Base-by-base conservation (phyloP, 2,113 vertebrate genomes). In the Tetrax tetrax region DNA sequence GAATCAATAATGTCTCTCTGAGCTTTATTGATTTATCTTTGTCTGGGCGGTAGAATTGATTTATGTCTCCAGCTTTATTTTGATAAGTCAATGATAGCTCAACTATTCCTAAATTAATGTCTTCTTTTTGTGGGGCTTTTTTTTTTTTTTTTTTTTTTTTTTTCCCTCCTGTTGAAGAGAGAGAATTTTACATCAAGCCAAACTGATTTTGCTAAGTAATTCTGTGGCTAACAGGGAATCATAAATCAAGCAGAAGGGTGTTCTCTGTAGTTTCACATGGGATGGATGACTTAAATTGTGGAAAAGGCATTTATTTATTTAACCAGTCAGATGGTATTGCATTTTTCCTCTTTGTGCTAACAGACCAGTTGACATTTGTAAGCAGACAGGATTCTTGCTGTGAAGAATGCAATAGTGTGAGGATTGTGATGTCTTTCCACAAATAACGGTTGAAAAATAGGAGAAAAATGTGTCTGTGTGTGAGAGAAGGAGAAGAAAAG, bases 1-100 rank as follows among this genome's bases (percentile, higher is more conserved):
- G 96, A 98, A 99, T 99, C 99, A 98, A 99, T 99, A 98, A 95
- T 83, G 94, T 97, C 97, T 98, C 98, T 98, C 97, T 98, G 97
- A 97, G 97, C 97, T 98, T 94, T 97, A 98, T 98, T 96, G 98
- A 98, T 99, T 98, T 98, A 96, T 96, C 96, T 97, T 98, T 97
- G 97, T 97, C 96, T 85, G 45, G 89, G 97, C 77, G 1, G 91
- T 85, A 87, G 94, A 97, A 98, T 96, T 97, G 98, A 98, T 98
- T 98, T 97, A 98, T 93, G 96, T 95, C 96, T 93, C 94, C 80
- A 96, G 96, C 97, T 98, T 98, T 98, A 98, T 98, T 98, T 98
- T 98, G 98, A 98, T 98, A 98, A 98, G 98, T 98, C 98, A 98
- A 97, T 98, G 97, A 98, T 98, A 98, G 97, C 98, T 97, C 94